These are phyloP conservation scores for Tachysurus vachellii DNA, from an alignment of 2,113 vertebrate species.

Conservation along the genomic window DNA sequence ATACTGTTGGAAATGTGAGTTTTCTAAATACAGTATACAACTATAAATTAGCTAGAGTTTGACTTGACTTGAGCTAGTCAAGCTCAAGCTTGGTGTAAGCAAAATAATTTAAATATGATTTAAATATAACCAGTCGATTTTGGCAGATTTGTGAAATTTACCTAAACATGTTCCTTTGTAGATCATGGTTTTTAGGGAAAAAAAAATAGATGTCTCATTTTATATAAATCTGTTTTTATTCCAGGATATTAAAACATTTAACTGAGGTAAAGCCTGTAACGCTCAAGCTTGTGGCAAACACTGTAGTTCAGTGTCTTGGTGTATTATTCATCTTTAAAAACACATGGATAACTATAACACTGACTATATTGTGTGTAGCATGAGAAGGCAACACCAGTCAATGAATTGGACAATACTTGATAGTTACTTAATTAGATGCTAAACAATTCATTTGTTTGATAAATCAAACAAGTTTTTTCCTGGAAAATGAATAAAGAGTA, in stretches of 20 bases:
- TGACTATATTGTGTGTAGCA: background rate
- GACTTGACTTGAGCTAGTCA: background rate
- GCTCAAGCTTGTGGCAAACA: background rate
- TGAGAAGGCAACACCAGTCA: background rate
- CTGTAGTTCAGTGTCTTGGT: too few species aligned
- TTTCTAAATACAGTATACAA: background rate
- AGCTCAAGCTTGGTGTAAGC: background rate
- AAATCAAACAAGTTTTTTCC: too few species aligned
- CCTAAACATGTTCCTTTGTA: background rate
- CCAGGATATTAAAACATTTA: background rate
- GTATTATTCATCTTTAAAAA: background rate
- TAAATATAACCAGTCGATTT: background rate
- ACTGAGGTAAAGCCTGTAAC: background rate
- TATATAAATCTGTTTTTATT: background rate
- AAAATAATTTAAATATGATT: background rate
- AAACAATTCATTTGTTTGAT: background rate
- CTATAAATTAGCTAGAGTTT: background rate
- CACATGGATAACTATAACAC: background rate
- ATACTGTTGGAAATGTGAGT: background rate
- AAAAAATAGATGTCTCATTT: background rate
- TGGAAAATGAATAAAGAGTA: background rate
- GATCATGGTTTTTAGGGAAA: background rate
- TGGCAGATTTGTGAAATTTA: background rate
- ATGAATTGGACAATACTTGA: background rate
- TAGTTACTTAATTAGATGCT: background rate